Evolutionary conservation across 2,797 vertebrate genomes (phyloP).

Genomic region (Ibycter americanus): DNA sequence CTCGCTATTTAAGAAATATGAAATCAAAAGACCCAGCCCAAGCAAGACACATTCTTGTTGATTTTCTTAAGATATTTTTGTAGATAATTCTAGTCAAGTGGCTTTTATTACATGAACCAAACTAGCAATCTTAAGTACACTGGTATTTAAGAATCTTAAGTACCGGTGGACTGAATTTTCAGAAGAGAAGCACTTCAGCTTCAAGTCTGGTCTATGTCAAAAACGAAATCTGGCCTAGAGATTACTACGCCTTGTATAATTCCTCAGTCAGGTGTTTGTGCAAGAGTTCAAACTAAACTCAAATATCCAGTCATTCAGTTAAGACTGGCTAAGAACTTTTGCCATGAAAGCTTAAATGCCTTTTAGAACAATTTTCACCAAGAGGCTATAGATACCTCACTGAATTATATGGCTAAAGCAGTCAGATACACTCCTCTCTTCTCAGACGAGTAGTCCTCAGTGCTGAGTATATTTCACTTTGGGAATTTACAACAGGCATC

Average conservation of each 20-base stretch:
- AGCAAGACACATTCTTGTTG: neutral
- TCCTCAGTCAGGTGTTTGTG: neutral
- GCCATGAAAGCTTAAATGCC: neutral
- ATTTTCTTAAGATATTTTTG: neutral
- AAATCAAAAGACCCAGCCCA: neutral
- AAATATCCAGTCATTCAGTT: neutral
- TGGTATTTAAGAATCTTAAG: neutral
- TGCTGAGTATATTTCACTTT: neutral
- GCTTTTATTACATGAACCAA: neutral
- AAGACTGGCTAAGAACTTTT: neutral
- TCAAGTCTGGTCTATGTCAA: neutral
- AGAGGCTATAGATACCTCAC: neutral
- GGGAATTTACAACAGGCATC: neutral
- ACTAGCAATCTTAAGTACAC: neutral
- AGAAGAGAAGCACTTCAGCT: neutral
- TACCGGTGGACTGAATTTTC: neutral
- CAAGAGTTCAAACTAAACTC: neutral
- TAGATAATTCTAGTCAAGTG: neutral
- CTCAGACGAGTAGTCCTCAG: neutral
- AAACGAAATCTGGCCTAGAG: neutral
- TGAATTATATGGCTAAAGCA: neutral
- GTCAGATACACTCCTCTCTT: neutral
- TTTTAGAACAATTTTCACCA: neutral
- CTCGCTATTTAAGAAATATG: neutral
- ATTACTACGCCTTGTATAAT: neutral